Percentiles rank a stretch among this genome's conserved stretches.
Conservation (phyloP, 1,140 invertebrate genomes). For the Caerostris extrusa region DNA sequence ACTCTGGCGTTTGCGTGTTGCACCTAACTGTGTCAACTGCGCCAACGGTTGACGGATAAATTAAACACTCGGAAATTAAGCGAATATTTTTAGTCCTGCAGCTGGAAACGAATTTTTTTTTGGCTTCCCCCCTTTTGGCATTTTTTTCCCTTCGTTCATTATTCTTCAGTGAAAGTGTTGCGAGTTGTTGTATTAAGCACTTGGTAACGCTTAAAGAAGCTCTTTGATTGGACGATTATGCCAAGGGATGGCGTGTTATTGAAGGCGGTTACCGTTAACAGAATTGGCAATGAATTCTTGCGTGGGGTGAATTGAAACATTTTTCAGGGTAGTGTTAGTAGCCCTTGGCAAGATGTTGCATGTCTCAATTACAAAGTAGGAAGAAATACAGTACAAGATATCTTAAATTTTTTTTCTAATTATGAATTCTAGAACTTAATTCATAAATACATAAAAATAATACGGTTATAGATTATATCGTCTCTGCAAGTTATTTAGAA, state of each 20-base stretch:
- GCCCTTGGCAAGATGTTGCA: neutral
- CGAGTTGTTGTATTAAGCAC: conserved; percentile 37
- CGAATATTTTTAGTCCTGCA: conserved; percentile 66
- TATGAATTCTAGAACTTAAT: too few species aligned
- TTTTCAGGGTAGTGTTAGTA: neutral
- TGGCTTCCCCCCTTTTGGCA: neutral
- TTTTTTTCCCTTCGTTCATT: neutral
- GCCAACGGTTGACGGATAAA: conserved; percentile 59
- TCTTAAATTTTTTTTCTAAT: too few species aligned
- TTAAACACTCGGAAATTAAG: conserved; percentile 77
- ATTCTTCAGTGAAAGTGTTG: conserved; percentile 22
- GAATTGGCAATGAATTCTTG: conserved; percentile 46
- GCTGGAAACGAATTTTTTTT: conserved; percentile 53
- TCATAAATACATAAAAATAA: too few species aligned
- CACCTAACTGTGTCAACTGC: conserved; percentile 70
- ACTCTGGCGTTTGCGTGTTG: conserved; percentile 28
- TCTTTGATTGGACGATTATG: conserved; percentile 50
- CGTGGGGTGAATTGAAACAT: neutral
- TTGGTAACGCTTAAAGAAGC: conserved; percentile 50
- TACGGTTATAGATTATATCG: too few species aligned
- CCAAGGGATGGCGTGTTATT: conserved; percentile 33
- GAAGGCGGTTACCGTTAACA: conserved; percentile 56
- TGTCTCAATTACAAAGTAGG: neutral
- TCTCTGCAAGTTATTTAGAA: too few species aligned
- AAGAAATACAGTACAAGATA: neutral